These are phyloP conservation scores for Zygogramma bicolorata DNA, from an alignment of 2,888 invertebrate genomes.

Conservation along the genomic window DNA sequence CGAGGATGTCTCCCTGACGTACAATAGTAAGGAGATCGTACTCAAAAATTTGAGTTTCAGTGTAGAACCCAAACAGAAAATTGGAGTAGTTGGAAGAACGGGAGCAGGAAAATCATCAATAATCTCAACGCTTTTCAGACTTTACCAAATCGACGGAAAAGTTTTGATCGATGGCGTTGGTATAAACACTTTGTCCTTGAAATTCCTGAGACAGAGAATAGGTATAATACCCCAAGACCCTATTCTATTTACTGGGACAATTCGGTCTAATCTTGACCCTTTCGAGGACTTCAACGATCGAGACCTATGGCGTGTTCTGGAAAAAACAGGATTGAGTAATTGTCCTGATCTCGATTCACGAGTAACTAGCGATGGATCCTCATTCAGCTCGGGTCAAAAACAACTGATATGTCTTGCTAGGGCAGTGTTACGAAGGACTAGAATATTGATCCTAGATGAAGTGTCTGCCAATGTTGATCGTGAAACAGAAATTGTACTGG, in stretches of 20 bases:
- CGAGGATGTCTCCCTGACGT: constrained; percentile 77
- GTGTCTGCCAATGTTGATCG: constrained; percentile 71
- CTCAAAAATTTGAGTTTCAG: constrained; percentile 77
- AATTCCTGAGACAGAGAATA: constrained; percentile 78
- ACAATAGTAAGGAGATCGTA: constrained; percentile 79
- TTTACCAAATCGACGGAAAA: constrained; percentile 81
- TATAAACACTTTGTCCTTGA: constrained; percentile 78
- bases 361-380: constrained; percentile 39
- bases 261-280: constrained; percentile 90
- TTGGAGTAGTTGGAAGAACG: constrained; percentile 86
- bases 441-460: constrained; percentile 70
- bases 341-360: constrained; percentile 70
- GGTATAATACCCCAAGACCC: constrained; percentile 91
- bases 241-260: constrained; percentile 85
- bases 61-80: constrained; percentile 77
- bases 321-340: constrained; percentile 76
- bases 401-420: constrained; percentile 71
- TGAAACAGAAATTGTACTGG: constrained; percentile 68
- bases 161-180: constrained; percentile 85
- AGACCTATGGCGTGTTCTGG: constrained; percentile 84
- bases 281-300: constrained; percentile 82
- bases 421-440: constrained; percentile 68
- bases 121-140: constrained; percentile 81
- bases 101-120: constrained; percentile 87
- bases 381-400: constrained; percentile 70